Percentiles rank a stretch among this genome's conserved stretches.
phyloP scores from a whole-genome alignment of 2,888 invertebrate genomes.

The Papilio protenor region DNA sequence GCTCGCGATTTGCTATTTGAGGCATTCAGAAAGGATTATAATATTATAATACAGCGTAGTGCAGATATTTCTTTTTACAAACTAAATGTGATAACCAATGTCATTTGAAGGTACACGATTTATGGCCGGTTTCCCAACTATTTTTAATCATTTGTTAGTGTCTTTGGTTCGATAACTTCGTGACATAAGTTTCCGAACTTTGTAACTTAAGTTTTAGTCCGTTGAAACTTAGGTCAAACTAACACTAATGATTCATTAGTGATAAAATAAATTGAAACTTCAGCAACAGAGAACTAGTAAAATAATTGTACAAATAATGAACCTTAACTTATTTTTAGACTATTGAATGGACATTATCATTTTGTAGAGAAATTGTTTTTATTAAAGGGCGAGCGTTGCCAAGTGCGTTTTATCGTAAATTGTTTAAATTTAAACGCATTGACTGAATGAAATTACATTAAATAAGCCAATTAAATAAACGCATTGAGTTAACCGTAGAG shows the following conservation, averaged over 20 bases:
- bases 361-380: not conserved
- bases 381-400: not conserved
- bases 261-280: too few species aligned
- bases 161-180: too few species aligned
- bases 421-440: slow-evolving; percentile 5
- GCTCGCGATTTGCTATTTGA: not conserved
- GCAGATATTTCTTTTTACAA: too few species aligned
- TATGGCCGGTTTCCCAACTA: too few species aligned
- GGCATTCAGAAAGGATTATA: not conserved
- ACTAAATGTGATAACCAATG: not conserved
- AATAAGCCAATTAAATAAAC: slow-evolving; percentile 13
- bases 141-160: too few species aligned
- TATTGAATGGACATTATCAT: not conserved
- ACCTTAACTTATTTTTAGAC: not conserved
- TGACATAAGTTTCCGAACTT: too few species aligned
- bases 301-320: not conserved
- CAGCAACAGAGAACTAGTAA: not conserved
- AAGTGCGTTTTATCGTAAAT: slow-evolving; percentile 20
- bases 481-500: slow-evolving; percentile 27
- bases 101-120: not conserved
- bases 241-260: too few species aligned
- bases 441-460: slow-evolving; percentile 20
- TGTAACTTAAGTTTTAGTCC: too few species aligned
- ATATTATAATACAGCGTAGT: not conserved
- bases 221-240: too few species aligned